Percentiles rank a stretch among this genome's conserved stretches.
Conservation (phyloP, 2,888 invertebrate genomes). For the Azorinus chamasolen region DNA sequence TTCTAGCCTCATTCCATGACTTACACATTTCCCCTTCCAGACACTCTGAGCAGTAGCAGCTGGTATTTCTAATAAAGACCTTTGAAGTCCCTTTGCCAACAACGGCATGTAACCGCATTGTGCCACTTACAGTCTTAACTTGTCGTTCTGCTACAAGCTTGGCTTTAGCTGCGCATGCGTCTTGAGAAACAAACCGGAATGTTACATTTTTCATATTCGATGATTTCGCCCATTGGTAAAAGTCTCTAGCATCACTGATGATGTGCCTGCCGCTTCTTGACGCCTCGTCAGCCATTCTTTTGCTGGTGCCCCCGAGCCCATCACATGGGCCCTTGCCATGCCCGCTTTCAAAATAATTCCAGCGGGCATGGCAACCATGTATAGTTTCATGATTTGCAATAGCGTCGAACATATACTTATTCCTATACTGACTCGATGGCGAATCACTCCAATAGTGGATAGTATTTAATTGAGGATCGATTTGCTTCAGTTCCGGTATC, state of each 20-base stretch:
- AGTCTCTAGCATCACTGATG: constrained; percentile 38
- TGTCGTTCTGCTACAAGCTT: not conserved
- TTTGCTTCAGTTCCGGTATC: constrained; percentile 43
- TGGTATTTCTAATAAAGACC: not conserved
- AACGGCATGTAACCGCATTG: constrained; percentile 27
- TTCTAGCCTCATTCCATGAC: constrained; percentile 1
- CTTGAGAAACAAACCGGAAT: constrained; percentile 23
- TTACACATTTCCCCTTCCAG: constrained; percentile 4
- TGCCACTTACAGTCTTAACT: constrained; percentile 22
- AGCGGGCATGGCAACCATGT: constrained; percentile 25
- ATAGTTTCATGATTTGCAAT: constrained; percentile 34
- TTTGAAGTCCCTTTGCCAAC: not conserved
- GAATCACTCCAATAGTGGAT: constrained; percentile 64
- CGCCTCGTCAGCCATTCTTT: constrained; percentile 48
- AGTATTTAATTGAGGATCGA: constrained; percentile 16
- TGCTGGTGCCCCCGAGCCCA: constrained; percentile 46
- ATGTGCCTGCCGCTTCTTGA: constrained; percentile 14
- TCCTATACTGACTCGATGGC: constrained; percentile 64
- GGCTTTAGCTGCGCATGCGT: constrained; percentile 3
- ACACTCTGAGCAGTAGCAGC: constrained; percentile 21
- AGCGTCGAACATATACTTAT: constrained; percentile 53
- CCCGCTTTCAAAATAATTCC: constrained; percentile 58
- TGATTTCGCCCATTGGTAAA: constrained; percentile 33
- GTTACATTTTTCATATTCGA: constrained; percentile 34
- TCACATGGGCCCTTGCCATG: constrained; percentile 58